phyloP scores from a whole-genome alignment of 2,797 vertebrate species.

The Pempheris klunzingeri region DNA sequence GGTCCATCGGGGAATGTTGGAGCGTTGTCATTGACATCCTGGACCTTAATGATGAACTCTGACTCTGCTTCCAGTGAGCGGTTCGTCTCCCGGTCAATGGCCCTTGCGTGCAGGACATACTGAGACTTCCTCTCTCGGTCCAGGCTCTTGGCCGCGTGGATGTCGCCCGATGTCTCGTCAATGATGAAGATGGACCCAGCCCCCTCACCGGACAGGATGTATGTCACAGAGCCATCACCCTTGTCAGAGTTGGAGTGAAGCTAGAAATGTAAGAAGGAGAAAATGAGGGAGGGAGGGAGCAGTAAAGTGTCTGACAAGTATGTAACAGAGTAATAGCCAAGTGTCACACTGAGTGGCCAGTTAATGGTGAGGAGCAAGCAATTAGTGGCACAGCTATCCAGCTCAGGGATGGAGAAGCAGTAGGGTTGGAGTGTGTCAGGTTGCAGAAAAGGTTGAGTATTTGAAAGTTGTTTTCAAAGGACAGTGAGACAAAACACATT shows the following conservation, averaged over 20 bases:
- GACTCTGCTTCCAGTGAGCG: slow-evolving; percentile 93
- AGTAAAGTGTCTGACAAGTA: slow-evolving; percentile 22
- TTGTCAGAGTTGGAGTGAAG: slow-evolving; percentile 96
- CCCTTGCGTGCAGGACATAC: slow-evolving; percentile 93
- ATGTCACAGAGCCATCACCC: slow-evolving; percentile 94
- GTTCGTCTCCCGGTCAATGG: slow-evolving; percentile 90
- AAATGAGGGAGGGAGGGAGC: slow-evolving; percentile 21
- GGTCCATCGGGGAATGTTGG: slow-evolving; percentile 93
- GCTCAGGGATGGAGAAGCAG: slow-evolving; percentile 14
- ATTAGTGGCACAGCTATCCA: slow-evolving; percentile 32
- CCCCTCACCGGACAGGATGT: slow-evolving; percentile 95
- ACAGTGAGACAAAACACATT: slow-evolving; percentile 13
- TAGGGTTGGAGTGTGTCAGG: slow-evolving; percentile 33
- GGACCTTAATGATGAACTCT: slow-evolving; percentile 97
- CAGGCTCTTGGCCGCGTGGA: slow-evolving; percentile 92
- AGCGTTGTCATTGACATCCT: slow-evolving; percentile 96
- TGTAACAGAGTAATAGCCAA: slow-evolving; percentile 46
- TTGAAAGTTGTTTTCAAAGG: slow-evolving; percentile 29
- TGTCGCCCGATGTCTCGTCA: slow-evolving; percentile 93
- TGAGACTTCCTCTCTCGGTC: slow-evolving; percentile 94
- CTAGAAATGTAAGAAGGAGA: slow-evolving; percentile 74
- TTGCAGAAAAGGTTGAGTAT: slow-evolving; percentile 38
- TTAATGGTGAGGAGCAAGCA: slow-evolving; percentile 48
- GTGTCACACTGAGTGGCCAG: slow-evolving; percentile 50
- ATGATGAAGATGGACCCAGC: slow-evolving; percentile 94